These are phyloP conservation scores for Phoebastria nigripes DNA, from an alignment of 2,797 vertebrate species.

Conservation along the genomic window DNA sequence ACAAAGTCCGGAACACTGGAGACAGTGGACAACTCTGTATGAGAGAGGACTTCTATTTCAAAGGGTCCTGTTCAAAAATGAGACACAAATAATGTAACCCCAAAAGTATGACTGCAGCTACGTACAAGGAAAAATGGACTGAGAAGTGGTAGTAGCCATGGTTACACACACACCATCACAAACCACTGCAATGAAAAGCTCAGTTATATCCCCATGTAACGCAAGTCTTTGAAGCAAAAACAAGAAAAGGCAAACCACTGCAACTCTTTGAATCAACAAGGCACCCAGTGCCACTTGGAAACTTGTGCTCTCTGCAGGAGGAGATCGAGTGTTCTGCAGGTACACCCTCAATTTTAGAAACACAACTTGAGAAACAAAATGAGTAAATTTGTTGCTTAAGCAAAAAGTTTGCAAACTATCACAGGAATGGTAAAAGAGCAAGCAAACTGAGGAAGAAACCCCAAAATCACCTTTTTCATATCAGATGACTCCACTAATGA, in stretches of 20 bases:
- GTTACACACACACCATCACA: conserved; percentile 8
- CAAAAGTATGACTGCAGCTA: conserved; percentile 7
- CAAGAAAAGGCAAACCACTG: not conserved
- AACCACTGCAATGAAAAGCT: conserved; percentile 3
- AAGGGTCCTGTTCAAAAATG: not conserved
- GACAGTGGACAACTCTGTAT: not conserved
- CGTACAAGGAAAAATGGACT: not conserved
- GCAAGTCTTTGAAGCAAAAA: not conserved
- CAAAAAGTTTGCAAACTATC: not conserved
- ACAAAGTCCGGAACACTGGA: not conserved
- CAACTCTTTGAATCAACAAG: not conserved
- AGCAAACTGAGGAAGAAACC: not conserved
- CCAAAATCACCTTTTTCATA: not conserved
- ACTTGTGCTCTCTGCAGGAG: not conserved
- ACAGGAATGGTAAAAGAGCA: not conserved
- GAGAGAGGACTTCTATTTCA: conserved; percentile 10
- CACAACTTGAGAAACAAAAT: not conserved
- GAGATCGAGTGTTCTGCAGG: not conserved
- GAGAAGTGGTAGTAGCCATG: conserved; percentile 31
- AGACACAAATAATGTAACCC: not conserved
- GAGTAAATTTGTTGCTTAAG: not conserved
- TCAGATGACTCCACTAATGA: not conserved
- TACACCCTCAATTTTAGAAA: not conserved
- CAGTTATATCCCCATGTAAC: not conserved
- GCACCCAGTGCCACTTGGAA: not conserved